Evolutionary conservation across 2,888 invertebrate species (phyloP).

Genomic region (Parochlus steinenii): DNA sequence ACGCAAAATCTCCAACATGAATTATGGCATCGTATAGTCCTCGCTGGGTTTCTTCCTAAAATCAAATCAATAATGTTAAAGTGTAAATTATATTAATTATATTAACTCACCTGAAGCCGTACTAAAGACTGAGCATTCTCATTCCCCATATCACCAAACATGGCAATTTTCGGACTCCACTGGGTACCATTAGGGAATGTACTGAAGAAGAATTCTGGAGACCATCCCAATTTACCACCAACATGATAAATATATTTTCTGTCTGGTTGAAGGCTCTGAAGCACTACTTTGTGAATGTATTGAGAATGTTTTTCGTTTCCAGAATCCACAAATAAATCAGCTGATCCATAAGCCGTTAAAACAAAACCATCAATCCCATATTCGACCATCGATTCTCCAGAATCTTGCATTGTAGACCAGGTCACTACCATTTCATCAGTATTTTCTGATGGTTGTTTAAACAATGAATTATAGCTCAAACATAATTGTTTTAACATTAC

Average conservation of each 20-base stretch:
- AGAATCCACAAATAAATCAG: slow-evolving; percentile 55
- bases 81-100: too few species aligned
- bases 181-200: slow-evolving; percentile 46
- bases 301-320: slow-evolving; percentile 44
- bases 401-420: slow-evolving; percentile 62
- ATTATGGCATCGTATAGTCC: slow-evolving; percentile 71
- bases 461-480: too few species aligned
- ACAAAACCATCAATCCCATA: slow-evolving; percentile 50
- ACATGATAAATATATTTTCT: slow-evolving; percentile 64
- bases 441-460: too few species aligned
- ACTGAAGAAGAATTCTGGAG: slow-evolving; percentile 56
- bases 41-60: slow-evolving; percentile 61
- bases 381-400: slow-evolving; percentile 49
- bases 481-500: too few species aligned
- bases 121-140: slow-evolving; percentile 73
- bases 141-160: slow-evolving; percentile 91
- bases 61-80: too few species aligned
- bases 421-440: slow-evolving; percentile 67
- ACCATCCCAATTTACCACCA: slow-evolving; percentile 70
- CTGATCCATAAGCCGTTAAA: slow-evolving; percentile 36
- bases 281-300: slow-evolving; percentile 59
- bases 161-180: slow-evolving; percentile 68
- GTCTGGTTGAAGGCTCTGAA: slow-evolving; percentile 42
- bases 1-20: slow-evolving; percentile 91
- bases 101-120: too few species aligned